Base-by-base conservation (phyloP, 2,888 invertebrate species). In the Apotomis betuletana region DNA sequence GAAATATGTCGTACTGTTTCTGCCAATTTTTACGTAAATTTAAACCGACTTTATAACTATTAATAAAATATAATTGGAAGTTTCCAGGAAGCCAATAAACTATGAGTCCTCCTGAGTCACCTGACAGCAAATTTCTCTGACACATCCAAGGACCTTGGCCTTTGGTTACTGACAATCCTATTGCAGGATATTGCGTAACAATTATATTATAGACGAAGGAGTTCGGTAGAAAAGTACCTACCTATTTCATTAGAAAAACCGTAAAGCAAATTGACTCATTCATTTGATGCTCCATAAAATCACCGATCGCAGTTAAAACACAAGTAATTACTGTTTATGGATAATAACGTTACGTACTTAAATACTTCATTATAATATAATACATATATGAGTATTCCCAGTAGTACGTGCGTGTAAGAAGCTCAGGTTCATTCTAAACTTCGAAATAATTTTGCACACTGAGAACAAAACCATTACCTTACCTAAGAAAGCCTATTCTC, bases 101-200 rank as follows among this genome's bases (percentile, higher is more conserved):
- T 51, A 52, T 52, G 10, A 68, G 12, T 63, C 63, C 63, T 49
- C 12, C 12, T 72, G 72, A 72, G 10, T 58, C 72, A 72, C 52
- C 5, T 52, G 57, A 12, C 12, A 15, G n/a, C 52, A 59, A 62
- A 63, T 72, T 68, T 72, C 63, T 72, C 72, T 72, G 72, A 72
- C 68, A 63, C 67, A 72, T 57, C 63, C 3, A 36, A 10, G 3
- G 57, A 59, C 67, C 67, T 63, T 72, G 67, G 58, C 63, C 62
- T 63, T 65, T 49, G 41, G 4, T n/a, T 38, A 57, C 5, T 41
- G 36, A 51, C 62, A 49, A 13, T 49, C 12, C 63, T 54, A 64
- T 54, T 38, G 52, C 51, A 6, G 13, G 1, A 12, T 57, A 57
- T 65, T 64, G 55, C 44, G 13, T 13, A 41, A 65, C 27, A 65